Conservation (phyloP, 1,140 invertebrate species). For the Sinella curviseta region DNA sequence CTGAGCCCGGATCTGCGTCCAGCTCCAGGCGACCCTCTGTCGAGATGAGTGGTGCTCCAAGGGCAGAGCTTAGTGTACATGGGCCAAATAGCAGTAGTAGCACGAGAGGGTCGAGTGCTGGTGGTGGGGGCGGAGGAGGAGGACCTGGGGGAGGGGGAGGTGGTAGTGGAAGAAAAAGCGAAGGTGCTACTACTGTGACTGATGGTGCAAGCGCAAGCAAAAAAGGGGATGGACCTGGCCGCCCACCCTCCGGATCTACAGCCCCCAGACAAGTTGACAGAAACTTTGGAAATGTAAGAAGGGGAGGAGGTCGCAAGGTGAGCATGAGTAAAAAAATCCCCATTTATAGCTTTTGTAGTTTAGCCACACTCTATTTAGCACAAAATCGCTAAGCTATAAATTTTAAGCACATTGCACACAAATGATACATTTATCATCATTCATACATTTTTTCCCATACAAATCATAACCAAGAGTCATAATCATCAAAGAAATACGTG, state of each 20-base stretch:
- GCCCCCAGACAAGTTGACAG: background rate
- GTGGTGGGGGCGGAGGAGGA: too few relatives aligned
- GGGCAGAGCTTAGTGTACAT: constrained; percentile 15
- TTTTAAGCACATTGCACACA: too few relatives aligned
- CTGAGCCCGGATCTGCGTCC: constrained; percentile 5
- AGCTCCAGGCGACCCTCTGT: constrained; percentile 21
- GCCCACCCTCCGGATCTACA: background rate
- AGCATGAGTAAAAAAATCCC: background rate
- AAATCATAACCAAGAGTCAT: too few relatives aligned
- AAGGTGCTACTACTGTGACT: constrained; percentile 13
- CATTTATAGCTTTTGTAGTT: background rate
- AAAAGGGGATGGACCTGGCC: constrained; percentile 11
- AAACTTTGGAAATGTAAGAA: constrained; percentile 14
- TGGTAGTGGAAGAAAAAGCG: background rate
- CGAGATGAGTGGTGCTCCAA: constrained; percentile 13
- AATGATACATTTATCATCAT: too few relatives aligned
- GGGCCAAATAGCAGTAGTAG: constrained; percentile 10
- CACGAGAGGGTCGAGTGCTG: background rate
- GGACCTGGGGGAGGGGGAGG: too few relatives aligned
- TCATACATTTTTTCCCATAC: too few relatives aligned
- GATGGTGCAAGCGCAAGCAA: constrained; percentile 20
- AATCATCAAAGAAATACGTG: too few relatives aligned
- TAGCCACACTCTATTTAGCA: background rate
- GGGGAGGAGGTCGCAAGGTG: constrained; percentile 19
- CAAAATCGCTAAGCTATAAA: background rate